Evolutionary conservation across 2,113 vertebrate genomes (phyloP), one percentile per base, ranked within the genome.

Genomic region (Plectropomus leopardus): DNA sequence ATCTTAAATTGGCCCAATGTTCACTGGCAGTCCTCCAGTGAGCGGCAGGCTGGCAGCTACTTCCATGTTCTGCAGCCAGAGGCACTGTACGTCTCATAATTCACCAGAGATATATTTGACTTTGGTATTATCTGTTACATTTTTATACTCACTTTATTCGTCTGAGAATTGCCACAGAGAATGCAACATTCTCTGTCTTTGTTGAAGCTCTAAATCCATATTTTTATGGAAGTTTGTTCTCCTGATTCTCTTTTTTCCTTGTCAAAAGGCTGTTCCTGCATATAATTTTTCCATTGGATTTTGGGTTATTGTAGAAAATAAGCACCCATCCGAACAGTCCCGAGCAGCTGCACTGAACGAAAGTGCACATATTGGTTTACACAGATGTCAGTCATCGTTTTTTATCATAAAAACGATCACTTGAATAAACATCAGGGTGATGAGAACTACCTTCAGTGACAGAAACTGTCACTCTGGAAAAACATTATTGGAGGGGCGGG

Each of bases 1-100:
- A 77, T 77, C 53, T 84, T 88, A 78, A 88, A 74, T 74, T 79
- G 65, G 72, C 72, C 86, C 23, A 4, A 63, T 78, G 72, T 88
- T 77, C 68, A 58, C 74, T 83, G 86, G 76, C 82, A 68, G 48
- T 48, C 21, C 69, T 81, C 66, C 74, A 78, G 40, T 78, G 69
- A 65, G 65, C 55, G n/a, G 61, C 50, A 44, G 65, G 55, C 72
- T 80, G 82, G 28, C 79, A 76, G 57, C 57, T 57, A 50, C 9
- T 60, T 47, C 40, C 21, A 16, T 64, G 34, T 70, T 84, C 59
- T 66, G 50, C 66, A 78, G 67, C 80, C 70, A 54, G 71, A 78
- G 73, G 57, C 24, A 30, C 24, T 63, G 58, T 19, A 63, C 69
- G 73, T 84, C 55, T 78, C 67, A 40, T 83, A 85, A 74, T 55